Base-by-base conservation (phyloP, 2,113 vertebrate species). In the Orycteropus afer region DNA sequence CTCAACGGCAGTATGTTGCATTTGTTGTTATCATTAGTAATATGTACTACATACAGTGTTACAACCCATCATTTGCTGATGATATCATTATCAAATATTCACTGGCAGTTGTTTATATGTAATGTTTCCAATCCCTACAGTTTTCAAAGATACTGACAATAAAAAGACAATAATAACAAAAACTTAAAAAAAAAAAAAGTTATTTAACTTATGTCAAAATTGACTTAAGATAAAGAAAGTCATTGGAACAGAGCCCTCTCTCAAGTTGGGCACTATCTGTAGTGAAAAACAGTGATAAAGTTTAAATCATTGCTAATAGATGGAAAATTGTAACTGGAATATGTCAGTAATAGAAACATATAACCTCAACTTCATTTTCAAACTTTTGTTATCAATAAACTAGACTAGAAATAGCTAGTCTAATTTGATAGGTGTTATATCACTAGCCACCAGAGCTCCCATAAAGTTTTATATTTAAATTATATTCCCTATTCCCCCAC, bases 401-500 rank as follows among this genome's bases (percentile, higher is more conserved):
- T 69, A 69, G 77, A 32, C 29, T 57, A 86, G 37, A 92, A 86
- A 82, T 76, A 82, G 91, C 40, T 47, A 34, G 25, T 61, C 53
- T 91, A 14, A 59, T 67, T 45, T 76, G 25, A 42, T 61, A 37
- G 51, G 3, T 95, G 34, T 10, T 88, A 0, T 85, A 34, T 78
- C 34, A 61, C 34, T 84, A 65, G 23, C 20, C n/a, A 74, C n/a
- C 51, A n/a, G 29, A 91, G 78, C n/a, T 74, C 57, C 67, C 69
- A 6, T 67, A 82, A 89, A 86, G 3, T 59, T 90, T 97, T 45
- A 15, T 51, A 37, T 84, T 90, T 91, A 22, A 45, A 45, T n/a
- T 82, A 40, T 86, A 88, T 74, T 88, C 65, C 12, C 34, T 83
- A 13, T 93, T 90, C 86, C 37, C n/a, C n/a, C n/a, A n/a, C n/a